Conservation (phyloP, 2,113 vertebrate species). For the Grantiella picta region DNA sequence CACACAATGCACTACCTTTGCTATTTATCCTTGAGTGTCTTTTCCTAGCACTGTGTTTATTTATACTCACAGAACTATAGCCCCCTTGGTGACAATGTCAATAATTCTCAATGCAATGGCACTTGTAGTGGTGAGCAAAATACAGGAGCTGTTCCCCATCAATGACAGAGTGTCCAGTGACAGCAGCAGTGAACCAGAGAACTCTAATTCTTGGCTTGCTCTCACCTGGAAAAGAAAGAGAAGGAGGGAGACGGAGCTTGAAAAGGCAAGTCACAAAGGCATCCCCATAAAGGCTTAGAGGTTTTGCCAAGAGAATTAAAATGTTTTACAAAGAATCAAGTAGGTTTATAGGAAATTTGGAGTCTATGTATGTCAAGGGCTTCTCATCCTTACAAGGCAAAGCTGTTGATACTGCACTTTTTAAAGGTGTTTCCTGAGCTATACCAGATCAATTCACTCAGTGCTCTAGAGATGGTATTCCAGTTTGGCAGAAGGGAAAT, state of each 20-base stretch:
- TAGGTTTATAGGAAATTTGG: background rate
- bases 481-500: background rate
- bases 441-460: background rate
- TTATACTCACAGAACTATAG: background rate
- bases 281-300: background rate
- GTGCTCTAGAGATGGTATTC: background rate
- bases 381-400: background rate
- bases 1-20: background rate
- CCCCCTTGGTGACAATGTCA: background rate
- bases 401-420: background rate
- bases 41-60: slow-evolving; percentile 20
- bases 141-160: background rate
- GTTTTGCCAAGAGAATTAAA: background rate
- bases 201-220: background rate
- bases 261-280: background rate
- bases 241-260: background rate
- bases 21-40: slow-evolving; percentile 17
- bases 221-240: background rate
- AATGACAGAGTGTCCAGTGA: background rate
- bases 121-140: background rate
- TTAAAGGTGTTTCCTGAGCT: background rate
- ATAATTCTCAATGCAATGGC: background rate
- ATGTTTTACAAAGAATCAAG: background rate
- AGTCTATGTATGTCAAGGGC: background rate
- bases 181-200: fast-evolving